phyloP scores from a whole-genome alignment of 2,888 invertebrate genomes.

The Eupithecia centaureata region DNA sequence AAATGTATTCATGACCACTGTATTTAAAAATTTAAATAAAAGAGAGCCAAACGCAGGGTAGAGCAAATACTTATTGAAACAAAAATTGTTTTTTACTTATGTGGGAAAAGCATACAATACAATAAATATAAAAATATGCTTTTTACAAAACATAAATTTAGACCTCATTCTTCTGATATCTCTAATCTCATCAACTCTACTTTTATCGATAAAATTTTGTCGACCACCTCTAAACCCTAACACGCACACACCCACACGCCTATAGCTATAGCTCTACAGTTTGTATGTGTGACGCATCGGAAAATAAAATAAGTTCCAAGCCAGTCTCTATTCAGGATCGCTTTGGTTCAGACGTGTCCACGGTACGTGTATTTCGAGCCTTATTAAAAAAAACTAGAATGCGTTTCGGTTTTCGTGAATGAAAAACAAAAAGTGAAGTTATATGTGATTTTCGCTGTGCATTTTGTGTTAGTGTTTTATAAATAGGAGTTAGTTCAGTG shows the following conservation, averaged over 20 bases:
- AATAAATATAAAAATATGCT: too few relatives aligned
- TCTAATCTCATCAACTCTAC: not conserved
- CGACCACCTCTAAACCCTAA: constrained; percentile 36
- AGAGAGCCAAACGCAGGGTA: too few relatives aligned
- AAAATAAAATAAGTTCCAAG: constrained; percentile 62
- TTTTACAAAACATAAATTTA: too few relatives aligned
- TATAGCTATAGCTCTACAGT: not conserved
- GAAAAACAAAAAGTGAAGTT: constrained; percentile 28
- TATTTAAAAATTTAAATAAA: too few relatives aligned
- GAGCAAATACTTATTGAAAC: too few relatives aligned
- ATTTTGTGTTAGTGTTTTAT: constrained; percentile 52
- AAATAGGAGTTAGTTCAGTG: constrained; percentile 36
- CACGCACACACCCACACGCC: constrained; percentile 42
- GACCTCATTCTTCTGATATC: not conserved
- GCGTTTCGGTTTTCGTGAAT: constrained; percentile 35
- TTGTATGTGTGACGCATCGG: constrained; percentile 56
- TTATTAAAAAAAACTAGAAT: constrained; percentile 50
- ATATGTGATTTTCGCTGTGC: constrained; percentile 51
- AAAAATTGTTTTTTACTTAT: too few relatives aligned
- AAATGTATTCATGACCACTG: too few relatives aligned
- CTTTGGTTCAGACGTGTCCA: constrained; percentile 63
- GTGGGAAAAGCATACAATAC: too few relatives aligned
- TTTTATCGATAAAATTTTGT: constrained; percentile 21
- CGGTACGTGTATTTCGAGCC: constrained; percentile 61
- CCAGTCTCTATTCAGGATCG: constrained; percentile 34